A percentile compares a stretch with the other conserved stretches of the same genome.
Evolutionary conservation across 2,797 vertebrate genomes (phyloP).

Genomic region (Natrix natrix): DNA sequence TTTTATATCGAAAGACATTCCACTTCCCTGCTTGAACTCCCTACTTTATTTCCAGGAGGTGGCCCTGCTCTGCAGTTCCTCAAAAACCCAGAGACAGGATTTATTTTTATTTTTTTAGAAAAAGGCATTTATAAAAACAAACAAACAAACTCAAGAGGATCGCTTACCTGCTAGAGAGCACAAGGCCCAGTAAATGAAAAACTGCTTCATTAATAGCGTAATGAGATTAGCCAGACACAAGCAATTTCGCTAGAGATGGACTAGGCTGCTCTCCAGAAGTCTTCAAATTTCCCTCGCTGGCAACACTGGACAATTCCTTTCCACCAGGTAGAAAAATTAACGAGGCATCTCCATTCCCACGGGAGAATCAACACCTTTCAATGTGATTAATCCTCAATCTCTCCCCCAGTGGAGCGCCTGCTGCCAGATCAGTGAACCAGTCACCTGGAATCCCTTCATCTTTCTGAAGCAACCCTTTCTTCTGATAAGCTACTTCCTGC

Average conservation of each 20-base stretch:
- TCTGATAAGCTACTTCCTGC: constrained; percentile 55
- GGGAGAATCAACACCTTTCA: background rate
- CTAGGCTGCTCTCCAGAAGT: constrained; percentile 24
- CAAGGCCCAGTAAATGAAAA: constrained; percentile 33
- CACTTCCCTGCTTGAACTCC: background rate
- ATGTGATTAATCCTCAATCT: constrained; percentile 8
- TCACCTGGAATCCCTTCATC: constrained; percentile 24
- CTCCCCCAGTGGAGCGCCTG: background rate
- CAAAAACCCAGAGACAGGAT: background rate
- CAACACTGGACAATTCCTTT: background rate
- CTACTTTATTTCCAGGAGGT: background rate
- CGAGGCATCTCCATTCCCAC: accelerated
- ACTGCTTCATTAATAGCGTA: constrained; percentile 52
- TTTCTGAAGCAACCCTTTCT: constrained; percentile 38
- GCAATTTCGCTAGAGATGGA: background rate
- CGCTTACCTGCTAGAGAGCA: constrained; percentile 56
- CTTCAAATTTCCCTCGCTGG: background rate
- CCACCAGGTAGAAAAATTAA: constrained; percentile 1
- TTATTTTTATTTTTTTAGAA: too few relatives aligned
- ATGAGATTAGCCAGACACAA: constrained; percentile 5
- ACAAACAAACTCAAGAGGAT: background rate
- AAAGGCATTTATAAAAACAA: background rate
- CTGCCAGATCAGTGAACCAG: background rate
- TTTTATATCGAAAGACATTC: background rate
- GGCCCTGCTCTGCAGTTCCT: background rate